These are phyloP conservation scores for Drosophila gunungcola DNA, from an alignment of 1,140 invertebrate genomes.

Conservation along the genomic window DNA sequence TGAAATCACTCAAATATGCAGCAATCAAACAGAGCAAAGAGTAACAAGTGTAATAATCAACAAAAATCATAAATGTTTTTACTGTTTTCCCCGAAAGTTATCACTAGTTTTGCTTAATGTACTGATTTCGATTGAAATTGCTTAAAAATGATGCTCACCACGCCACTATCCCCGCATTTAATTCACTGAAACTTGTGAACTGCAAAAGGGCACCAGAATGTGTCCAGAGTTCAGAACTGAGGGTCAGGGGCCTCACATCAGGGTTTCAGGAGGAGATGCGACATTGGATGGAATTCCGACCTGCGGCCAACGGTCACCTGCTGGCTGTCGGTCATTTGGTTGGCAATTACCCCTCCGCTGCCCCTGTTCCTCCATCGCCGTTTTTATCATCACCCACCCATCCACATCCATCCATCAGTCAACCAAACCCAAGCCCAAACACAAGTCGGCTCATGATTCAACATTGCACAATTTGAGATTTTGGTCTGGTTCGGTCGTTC, in stretches of 20 bases:
- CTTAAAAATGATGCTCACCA: neutral
- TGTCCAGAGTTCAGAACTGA: slow-evolving; percentile 15
- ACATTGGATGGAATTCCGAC: slow-evolving; percentile 5
- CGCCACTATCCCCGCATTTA: neutral
- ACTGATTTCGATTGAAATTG: slow-evolving; percentile 1
- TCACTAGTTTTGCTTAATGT: neutral
- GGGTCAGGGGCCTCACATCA: slow-evolving; percentile 1
- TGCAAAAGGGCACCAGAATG: slow-evolving; percentile 27
- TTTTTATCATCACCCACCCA: neutral
- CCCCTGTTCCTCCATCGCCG: slow-evolving; percentile 16
- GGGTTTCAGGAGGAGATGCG: neutral
- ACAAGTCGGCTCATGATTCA: slow-evolving; percentile 42
- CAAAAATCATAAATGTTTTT: neutral
- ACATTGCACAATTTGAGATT: slow-evolving; percentile 64
- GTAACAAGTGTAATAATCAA: neutral
- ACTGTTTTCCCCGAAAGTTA: neutral
- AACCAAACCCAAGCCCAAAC: neutral
- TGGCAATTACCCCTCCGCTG: slow-evolving; percentile 37
- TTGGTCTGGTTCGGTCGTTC: slow-evolving; percentile 61
- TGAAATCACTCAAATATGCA: too few relatives aligned
- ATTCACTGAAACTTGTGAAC: neutral
- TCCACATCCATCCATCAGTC: slow-evolving; percentile 10
- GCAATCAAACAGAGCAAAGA: neutral
- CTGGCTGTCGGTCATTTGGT: slow-evolving; percentile 58
- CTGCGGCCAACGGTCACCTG: slow-evolving; percentile 27